These are phyloP conservation scores for Neodiprion lecontei DNA, from an alignment of 1,140 invertebrate genomes.

Conservation along the genomic window DNA sequence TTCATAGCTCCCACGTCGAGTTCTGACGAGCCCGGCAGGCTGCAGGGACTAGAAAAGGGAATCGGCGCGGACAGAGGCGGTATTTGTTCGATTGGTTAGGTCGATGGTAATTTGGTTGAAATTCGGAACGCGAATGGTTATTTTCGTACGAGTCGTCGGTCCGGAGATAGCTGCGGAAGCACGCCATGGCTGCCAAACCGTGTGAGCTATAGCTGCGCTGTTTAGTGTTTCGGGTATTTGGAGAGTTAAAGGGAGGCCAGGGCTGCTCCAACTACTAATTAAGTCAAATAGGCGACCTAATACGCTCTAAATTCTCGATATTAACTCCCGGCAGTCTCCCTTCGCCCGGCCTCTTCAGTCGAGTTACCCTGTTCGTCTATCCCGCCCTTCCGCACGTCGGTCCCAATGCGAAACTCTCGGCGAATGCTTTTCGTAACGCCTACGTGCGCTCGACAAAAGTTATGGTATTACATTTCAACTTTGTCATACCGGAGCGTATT, in stretches of 20 bases:
- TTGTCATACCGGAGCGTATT: no score
- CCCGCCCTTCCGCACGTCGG: not conserved
- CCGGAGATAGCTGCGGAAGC: not conserved
- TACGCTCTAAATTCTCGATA: conserved; percentile 15
- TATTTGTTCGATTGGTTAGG: no score
- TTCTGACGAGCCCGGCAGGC: no score
- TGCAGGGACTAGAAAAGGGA: no score
- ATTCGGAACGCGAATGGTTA: not conserved
- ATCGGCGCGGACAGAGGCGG: no score
- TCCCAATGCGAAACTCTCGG: no score
- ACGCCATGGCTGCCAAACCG: not conserved
- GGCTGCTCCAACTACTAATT: conserved; percentile 1
- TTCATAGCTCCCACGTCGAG: no score
- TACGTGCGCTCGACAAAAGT: no score
- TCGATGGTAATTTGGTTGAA: no score
- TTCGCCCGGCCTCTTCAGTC: not conserved
- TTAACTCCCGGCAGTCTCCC: conserved; percentile 2
- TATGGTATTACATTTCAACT: no score
- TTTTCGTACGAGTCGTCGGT: not conserved
- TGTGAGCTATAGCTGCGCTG: not conserved
- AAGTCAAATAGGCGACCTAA: conserved; percentile 10
- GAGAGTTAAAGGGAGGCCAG: not conserved
- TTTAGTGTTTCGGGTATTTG: not conserved
- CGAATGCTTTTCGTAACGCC: no score
- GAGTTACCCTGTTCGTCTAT: not conserved